phyloP scores from a whole-genome alignment of 2,797 vertebrate genomes.

The Toxotes lorentzi region DNA sequence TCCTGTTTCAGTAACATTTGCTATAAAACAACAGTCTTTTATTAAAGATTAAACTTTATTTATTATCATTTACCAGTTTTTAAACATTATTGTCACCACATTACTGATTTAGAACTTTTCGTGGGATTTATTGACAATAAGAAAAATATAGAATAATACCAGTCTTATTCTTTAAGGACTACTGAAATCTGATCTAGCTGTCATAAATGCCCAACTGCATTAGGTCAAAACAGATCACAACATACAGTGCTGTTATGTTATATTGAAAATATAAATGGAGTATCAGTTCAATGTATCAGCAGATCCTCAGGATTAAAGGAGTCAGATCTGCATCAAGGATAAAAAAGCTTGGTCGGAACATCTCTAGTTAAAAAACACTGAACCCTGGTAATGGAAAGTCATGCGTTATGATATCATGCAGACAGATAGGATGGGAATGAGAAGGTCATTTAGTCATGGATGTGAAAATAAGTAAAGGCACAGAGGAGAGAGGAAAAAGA shows the following conservation, averaged over 20 bases:
- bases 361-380: conserved; percentile 10
- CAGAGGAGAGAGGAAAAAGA: conserved; percentile 31
- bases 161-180: neutral
- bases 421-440: conserved; percentile 29
- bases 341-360: conserved; percentile 12
- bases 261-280: neutral
- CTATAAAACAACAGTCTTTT: neutral
- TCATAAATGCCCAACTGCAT: neutral
- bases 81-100: neutral
- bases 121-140: neutral
- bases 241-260: neutral
- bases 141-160: neutral
- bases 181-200: neutral
- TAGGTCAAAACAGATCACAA: neutral
- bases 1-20: neutral
- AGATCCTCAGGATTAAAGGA: conserved; percentile 14
- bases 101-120: neutral
- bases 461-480: conserved; percentile 24
- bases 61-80: neutral
- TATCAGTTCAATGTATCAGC: neutral
- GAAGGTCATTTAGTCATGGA: conserved; percentile 4
- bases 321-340: conserved; percentile 23
- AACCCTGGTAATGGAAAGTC: conserved; percentile 31
- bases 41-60: neutral
- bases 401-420: conserved; percentile 58